A percentile compares a stretch with the other conserved stretches of the same genome.
Conservation (phyloP, 2,888 invertebrate species). For the Yponomeuta cagnagella region DNA sequence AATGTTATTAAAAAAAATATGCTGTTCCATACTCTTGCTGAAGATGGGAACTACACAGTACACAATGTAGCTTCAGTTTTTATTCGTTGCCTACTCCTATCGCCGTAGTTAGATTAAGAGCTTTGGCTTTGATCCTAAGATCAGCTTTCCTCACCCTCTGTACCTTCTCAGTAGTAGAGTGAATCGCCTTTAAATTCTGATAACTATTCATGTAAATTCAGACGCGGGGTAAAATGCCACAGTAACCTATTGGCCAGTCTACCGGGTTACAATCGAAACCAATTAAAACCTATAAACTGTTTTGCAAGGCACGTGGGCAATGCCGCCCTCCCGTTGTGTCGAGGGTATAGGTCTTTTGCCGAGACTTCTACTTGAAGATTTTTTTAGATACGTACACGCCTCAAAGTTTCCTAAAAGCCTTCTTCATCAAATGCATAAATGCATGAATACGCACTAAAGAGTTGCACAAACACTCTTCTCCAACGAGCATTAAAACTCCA, state of each 20-base stretch:
- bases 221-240: conserved; percentile 28
- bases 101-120: no score
- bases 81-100: no score
- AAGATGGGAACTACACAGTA: no score
- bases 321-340: conserved; percentile 21
- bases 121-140: no score
- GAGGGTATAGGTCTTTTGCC: conserved; percentile 21
- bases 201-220: background rate
- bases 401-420: no score
- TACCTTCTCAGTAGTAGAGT: background rate
- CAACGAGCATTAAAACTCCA: no score
- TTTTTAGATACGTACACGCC: conserved; percentile 40
- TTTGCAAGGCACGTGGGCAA: conserved; percentile 31
- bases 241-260: conserved; percentile 35
- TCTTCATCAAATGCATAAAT: no score
- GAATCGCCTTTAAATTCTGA: background rate
- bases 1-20: no score
- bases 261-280: conserved; percentile 38
- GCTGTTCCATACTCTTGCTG: no score
- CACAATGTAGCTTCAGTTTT: no score
- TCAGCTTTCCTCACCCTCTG: background rate
- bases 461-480: no score
- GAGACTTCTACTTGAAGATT: conserved; percentile 28
- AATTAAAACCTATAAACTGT: conserved; percentile 44
- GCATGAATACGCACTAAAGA: no score